A percentile compares a stretch with the other conserved stretches of the same genome.
phyloP scores from a whole-genome alignment of 2,888 invertebrate species.

The Monopis laevigella region DNA sequence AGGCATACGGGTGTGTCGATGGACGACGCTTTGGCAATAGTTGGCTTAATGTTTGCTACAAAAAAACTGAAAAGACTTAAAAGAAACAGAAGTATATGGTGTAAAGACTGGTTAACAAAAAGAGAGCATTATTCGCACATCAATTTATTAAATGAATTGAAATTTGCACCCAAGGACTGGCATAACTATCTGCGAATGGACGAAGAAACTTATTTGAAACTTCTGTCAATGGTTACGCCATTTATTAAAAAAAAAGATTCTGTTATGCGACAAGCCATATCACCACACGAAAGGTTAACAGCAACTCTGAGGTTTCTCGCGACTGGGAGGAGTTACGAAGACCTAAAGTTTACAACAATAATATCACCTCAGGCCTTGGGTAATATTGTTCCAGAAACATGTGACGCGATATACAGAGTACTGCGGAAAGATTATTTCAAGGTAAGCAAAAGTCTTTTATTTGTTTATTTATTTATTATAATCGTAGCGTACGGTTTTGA shows the following conservation, averaged over 20 bases:
- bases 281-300: constrained; percentile 23
- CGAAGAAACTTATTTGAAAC: constrained; percentile 13
- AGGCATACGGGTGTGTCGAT: too few relatives aligned
- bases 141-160: constrained; percentile 16
- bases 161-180: constrained; percentile 15
- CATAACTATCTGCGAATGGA: constrained; percentile 12
- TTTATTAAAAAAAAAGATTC: constrained; percentile 22
- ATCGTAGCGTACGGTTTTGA: too few relatives aligned
- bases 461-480: too few relatives aligned
- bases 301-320: constrained; percentile 23
- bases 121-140: constrained; percentile 16
- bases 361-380: constrained; percentile 25
- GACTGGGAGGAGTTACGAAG: constrained; percentile 25
- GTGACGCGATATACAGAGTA: constrained; percentile 23
- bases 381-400: constrained; percentile 25
- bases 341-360: constrained; percentile 24
- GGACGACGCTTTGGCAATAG: constrained; percentile 20
- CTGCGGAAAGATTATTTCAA: constrained; percentile 15
- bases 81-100: constrained; percentile 18
- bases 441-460: constrained; percentile 1
- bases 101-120: constrained; percentile 21
- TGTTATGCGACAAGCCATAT: constrained; percentile 21
- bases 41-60: constrained; percentile 21
- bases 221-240: constrained; percentile 18
- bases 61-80: constrained; percentile 16